Base-by-base conservation (phyloP, 53 echinoderm and acorn worm species). In the Crossaster papposus region DNA sequence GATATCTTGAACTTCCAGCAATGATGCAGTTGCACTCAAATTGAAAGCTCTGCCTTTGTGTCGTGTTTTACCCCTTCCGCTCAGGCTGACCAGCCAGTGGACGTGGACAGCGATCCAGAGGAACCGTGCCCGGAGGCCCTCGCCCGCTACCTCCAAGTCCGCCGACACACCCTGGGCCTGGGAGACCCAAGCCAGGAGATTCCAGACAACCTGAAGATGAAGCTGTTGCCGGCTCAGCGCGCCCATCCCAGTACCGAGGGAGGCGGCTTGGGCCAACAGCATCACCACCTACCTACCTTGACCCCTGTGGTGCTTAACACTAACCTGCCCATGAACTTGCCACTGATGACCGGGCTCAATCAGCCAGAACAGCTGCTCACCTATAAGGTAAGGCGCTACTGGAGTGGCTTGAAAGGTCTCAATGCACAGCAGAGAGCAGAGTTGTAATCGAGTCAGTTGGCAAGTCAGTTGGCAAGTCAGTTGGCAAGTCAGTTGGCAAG, bases 31-130 rank as follows among this genome's bases (percentile, higher is more conserved):
- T n/a, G n/a, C n/a, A n/a, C n/a, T n/a, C n/a, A n/a, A n/a, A n/a
- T n/a, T n/a, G n/a, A n/a, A n/a, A n/a, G n/a, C n/a, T n/a, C n/a
- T 64, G 3, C 20, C 3, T 64, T 64, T 15, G 18, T 9, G 14
- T 22, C 64, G 3, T 22, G 20, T 22, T 22, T 22, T 3, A 14
- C 64, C 64, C 24, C 28, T 1, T 28, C n/a, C n/a, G 10, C 24
- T 68, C 22, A 77, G 79, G 29, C 90, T 24, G 94, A 93, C 72
- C 93, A 93, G 50, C 90, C 90, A 65, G 95, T 92, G 55, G 97
- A 96, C 30, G 94, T 94, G 36, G 97, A 96, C 89, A 96, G 96
- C 53, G 97, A 95, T 51, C 90, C 92, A 1, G 98, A 97, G 76
- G 98, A 97, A 32, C 94, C 95, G 30, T 93, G 85, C 62, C 96